These are phyloP conservation scores for Eira barbara DNA, from an alignment of 2,113 vertebrate genomes.

Conservation along the genomic window DNA sequence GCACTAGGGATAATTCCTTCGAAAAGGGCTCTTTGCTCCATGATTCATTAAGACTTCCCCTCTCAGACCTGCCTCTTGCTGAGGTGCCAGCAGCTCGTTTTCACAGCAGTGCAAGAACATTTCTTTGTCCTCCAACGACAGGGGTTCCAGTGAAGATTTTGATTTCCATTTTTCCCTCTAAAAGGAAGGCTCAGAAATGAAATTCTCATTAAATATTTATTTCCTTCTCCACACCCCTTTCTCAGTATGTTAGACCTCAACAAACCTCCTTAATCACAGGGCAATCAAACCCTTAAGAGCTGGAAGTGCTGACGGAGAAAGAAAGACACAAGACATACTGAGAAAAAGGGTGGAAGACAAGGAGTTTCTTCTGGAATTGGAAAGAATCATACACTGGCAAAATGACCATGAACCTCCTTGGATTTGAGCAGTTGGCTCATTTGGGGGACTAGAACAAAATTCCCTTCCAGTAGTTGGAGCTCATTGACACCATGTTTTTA, in stretches of 20 bases:
- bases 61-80: slow-evolving; percentile 64
- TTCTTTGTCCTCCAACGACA: slow-evolving; percentile 70
- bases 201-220: slow-evolving; percentile 80
- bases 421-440: background rate
- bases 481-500: background rate
- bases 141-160: slow-evolving; percentile 42
- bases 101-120: slow-evolving; percentile 59
- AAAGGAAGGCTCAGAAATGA: slow-evolving; percentile 75
- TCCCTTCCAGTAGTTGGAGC: background rate
- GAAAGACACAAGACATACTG: background rate
- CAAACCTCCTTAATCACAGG: slow-evolving; percentile 79
- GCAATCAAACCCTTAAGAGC: slow-evolving; percentile 65
- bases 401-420: too few species aligned
- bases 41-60: slow-evolving; percentile 52
- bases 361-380: background rate
- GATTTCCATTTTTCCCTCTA: slow-evolving; percentile 39
- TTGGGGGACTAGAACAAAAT: background rate
- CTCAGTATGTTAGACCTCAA: slow-evolving; percentile 72
- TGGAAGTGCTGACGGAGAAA: background rate
- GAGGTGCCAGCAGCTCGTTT: slow-evolving; percentile 67
- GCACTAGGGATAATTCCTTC: slow-evolving; percentile 64
- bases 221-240: slow-evolving; percentile 65
- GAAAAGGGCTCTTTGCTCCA: slow-evolving; percentile 66
- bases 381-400: background rate
- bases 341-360: background rate